Evolutionary conservation across 2,888 invertebrate genomes (phyloP).

Genomic region (Metallyticus violacea): DNA sequence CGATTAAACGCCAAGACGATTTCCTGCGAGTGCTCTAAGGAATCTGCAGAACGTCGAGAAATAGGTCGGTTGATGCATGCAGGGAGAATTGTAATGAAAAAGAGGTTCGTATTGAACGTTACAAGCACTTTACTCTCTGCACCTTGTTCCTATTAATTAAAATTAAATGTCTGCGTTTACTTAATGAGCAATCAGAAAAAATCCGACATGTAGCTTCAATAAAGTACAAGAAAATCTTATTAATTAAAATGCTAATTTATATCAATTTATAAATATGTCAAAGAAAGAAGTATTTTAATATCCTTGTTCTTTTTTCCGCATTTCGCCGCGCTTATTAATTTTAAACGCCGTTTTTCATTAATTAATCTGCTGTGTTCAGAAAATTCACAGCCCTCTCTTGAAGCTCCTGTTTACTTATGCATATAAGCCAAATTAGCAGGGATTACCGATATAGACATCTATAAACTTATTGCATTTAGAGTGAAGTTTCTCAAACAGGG

Average conservation of each 20-base stretch:
- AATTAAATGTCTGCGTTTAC: not conserved
- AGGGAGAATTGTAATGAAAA: not conserved
- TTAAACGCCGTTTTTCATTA: too few relatives aligned
- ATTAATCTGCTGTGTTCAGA: too few relatives aligned
- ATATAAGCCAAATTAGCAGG: too few relatives aligned
- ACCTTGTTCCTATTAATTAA: not conserved
- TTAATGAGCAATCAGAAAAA: not conserved
- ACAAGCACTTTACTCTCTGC: too few relatives aligned
- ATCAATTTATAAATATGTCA: not conserved
- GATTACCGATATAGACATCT: too few relatives aligned
- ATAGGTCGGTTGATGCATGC: too few relatives aligned
- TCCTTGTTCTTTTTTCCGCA: too few relatives aligned
- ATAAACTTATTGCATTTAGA: too few relatives aligned
- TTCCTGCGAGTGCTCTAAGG: not conserved
- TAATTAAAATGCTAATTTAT: not conserved
- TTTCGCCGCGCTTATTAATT: too few relatives aligned
- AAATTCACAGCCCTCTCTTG: too few relatives aligned
- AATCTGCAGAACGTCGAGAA: not conserved
- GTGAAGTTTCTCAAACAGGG: too few relatives aligned
- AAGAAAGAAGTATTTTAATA: not conserved
- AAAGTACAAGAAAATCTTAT: not conserved
- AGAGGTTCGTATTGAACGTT: not conserved
- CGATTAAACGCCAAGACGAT: not conserved
- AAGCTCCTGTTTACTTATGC: too few relatives aligned
- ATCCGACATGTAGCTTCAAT: not conserved